Evolutionary conservation across 2,888 invertebrate genomes (phyloP).

Genomic region (Dicycla oo): DNA sequence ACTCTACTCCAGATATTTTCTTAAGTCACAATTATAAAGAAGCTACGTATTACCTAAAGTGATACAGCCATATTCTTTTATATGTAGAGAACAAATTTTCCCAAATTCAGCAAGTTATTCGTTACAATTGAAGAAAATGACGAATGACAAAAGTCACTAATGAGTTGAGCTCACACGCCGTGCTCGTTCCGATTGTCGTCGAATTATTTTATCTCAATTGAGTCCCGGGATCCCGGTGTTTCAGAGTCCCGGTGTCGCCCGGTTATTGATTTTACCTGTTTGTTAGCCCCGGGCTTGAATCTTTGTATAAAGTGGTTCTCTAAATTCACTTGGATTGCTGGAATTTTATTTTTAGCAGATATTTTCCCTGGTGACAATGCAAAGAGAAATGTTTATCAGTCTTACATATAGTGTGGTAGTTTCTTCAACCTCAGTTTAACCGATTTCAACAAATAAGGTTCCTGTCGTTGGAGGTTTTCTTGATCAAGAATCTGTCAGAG

Average conservation of each 20-base stretch:
- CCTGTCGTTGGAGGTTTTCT: background rate
- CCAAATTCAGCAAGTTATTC: constrained; percentile 4
- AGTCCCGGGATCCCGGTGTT: constrained; percentile 27
- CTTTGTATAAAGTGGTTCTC: constrained; percentile 10
- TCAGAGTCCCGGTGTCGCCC: constrained; percentile 26
- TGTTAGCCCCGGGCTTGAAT: constrained; percentile 9
- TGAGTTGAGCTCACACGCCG: constrained; percentile 49
- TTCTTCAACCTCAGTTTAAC: background rate
- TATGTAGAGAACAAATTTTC: background rate
- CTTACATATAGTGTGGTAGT: background rate
- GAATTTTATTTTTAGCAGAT: background rate
- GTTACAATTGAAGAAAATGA: constrained; percentile 19
- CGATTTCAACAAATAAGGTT: background rate
- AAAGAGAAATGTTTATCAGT: background rate
- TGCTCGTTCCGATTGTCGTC: constrained; percentile 35
- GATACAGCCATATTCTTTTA: background rate
- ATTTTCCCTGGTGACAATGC: background rate
- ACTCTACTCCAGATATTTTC: background rate
- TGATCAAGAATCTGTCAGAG: background rate
- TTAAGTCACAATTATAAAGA: background rate
- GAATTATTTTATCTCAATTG: constrained; percentile 62
- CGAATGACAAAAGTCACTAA: constrained; percentile 34
- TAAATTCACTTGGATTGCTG: constrained; percentile 4
- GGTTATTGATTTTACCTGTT: constrained; percentile 57
- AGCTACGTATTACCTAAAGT: background rate